Evolutionary conservation across 2,797 vertebrate species (phyloP), one percentile per base, ranked within the genome.

Genomic region (Arnoldichthys spilopterus): DNA sequence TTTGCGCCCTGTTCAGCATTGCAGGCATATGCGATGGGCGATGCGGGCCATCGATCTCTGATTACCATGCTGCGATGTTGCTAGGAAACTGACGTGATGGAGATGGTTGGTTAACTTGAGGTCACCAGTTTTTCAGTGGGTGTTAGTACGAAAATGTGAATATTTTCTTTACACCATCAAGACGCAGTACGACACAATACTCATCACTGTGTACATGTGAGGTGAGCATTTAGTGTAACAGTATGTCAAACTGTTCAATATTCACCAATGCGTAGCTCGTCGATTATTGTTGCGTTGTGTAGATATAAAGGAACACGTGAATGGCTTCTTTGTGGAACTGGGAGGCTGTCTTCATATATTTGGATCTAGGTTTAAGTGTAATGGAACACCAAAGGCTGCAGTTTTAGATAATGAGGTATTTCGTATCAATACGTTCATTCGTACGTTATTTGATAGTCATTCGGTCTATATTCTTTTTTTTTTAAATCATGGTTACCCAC

Each of bases 1-100:
- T 32, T 1, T 34, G 30, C 22, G 30, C 37, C 16, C 20, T 32
- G 18, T 18, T 16, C 9, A 13, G 51, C 37, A 85, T 56, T 87
- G 79, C 89, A 90, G 91, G 26, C 18, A 90, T 91, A 92, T 89
- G 90, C 89, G 87, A 82, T 61, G 82, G 85, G 77, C 86, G 69
- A 73, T 58, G 86, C 82, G 37, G 86, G 84, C 88, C 87, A 82
- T 86, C 84, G 83, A 70, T 92, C 83, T 90, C 81, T 84, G 88
- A 83, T 88, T 87, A 87, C 84, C 79, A 85, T 87, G 89, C 90
- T 83, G 89, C 87, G 86, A 91, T 88, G 91, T 93, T 93, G 92
- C 91, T 93, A 93, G 92, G 92, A 89, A 88, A 88, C 86, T 70
- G 87, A 74, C 72, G 49, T 72, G 75, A 51, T 82, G 67, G 77